Evolutionary conservation across 2,888 invertebrate genomes (phyloP).

Genomic region (Harmothoe impar): DNA sequence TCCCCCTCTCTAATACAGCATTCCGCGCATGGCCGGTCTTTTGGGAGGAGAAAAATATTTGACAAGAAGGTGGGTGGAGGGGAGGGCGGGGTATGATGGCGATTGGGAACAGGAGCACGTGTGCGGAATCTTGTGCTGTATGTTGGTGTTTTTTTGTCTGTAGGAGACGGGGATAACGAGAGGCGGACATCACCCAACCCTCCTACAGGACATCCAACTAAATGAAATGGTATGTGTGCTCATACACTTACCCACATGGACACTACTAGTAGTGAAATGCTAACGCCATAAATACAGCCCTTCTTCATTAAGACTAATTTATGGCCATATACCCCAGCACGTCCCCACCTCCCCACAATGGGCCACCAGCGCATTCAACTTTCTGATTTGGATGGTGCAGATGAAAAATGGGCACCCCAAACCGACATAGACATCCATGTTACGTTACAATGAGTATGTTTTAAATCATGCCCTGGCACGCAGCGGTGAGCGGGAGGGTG

Average conservation of each 20-base stretch:
- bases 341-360: neutral
- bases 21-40: constrained; percentile 6
- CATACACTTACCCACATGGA: neutral
- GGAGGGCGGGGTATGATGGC: neutral
- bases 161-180: neutral
- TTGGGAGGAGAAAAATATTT: constrained; percentile 39
- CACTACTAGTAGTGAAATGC: neutral
- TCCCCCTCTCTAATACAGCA: constrained; percentile 53
- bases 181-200: neutral
- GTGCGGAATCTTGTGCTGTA: neutral
- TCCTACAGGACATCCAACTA: neutral
- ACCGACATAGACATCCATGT: constrained; percentile 21
- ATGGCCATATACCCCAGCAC: neutral
- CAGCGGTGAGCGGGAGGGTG: neutral
- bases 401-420: neutral
- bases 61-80: constrained; percentile 35
- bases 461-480: constrained; percentile 49
- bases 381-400: neutral
- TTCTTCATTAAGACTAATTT: constrained; percentile 10
- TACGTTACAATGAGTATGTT: constrained; percentile 50
- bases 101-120: constrained; percentile 27
- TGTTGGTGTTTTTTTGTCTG: neutral
- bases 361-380: neutral
- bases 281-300: neutral
- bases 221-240: constrained; percentile 1